Conservation (phyloP, 35 echinoderm and acorn worm species). For the Chiridota heheva region DNA sequence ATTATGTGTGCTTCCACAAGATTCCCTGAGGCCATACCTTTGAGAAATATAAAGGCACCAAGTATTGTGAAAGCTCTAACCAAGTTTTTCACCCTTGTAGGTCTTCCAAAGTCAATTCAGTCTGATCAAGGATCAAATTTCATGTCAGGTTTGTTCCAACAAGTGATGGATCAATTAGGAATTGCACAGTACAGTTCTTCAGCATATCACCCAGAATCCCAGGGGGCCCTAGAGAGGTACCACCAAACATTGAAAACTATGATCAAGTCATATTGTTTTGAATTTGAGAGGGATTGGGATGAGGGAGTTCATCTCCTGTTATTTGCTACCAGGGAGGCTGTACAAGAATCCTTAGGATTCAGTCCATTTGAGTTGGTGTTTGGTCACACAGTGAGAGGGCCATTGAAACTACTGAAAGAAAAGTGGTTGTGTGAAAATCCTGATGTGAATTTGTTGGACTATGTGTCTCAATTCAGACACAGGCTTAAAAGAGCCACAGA, state of each 20-base stretch:
- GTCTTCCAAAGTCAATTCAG: slow-evolving; percentile 59
- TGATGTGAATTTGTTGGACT: slow-evolving; percentile 56
- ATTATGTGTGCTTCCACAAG: slow-evolving; percentile 73
- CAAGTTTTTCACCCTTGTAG: slow-evolving; percentile 73
- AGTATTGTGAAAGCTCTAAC: slow-evolving; percentile 43
- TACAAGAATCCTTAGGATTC: slow-evolving; percentile 61
- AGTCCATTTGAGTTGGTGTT: slow-evolving; percentile 69
- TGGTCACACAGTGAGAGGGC: slow-evolving; percentile 72
- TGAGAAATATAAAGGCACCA: slow-evolving; percentile 53
- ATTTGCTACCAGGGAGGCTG: slow-evolving; percentile 45
- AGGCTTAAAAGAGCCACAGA: slow-evolving; percentile 40
- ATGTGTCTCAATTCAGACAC: slow-evolving; percentile 63
- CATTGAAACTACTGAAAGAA: slow-evolving; percentile 66
- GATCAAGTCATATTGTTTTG: slow-evolving; percentile 65
- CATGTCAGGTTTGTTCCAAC: slow-evolving; percentile 56
- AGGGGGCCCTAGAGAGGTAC: slow-evolving; percentile 60
- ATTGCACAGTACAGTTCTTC: slow-evolving; percentile 39
- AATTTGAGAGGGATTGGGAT: slow-evolving; percentile 62
- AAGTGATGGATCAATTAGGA: slow-evolving; percentile 55
- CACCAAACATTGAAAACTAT: slow-evolving; percentile 77
- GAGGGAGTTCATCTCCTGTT: slow-evolving; percentile 55
- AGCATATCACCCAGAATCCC: slow-evolving; percentile 58
- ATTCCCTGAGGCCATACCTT: slow-evolving; percentile 69
- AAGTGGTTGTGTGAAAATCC: slow-evolving; percentile 37
- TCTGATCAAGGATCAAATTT: slow-evolving; percentile 78